These are phyloP conservation scores for Pseudomyrmex flavicornis DNA, from an alignment of 1,140 invertebrate genomes.

Conservation along the genomic window DNA sequence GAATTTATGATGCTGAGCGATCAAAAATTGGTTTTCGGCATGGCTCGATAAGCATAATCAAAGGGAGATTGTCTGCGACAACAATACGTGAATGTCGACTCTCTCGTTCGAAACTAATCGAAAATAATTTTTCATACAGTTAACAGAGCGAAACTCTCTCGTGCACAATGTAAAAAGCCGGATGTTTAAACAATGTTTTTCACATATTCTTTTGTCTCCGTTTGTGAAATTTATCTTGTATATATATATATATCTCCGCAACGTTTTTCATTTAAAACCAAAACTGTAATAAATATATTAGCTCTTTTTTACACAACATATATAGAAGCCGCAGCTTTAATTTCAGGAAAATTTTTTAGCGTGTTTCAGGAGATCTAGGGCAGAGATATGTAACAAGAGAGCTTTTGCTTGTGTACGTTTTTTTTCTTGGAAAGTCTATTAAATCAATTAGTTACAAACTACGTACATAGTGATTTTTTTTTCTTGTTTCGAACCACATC, in stretches of 20 bases:
- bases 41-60: conserved; percentile 34
- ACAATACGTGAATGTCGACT: background rate
- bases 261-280: background rate
- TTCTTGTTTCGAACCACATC: conserved; percentile 33
- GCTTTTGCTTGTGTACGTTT: background rate
- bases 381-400: conserved; percentile 2
- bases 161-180: conserved; percentile 1
- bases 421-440: conserved; percentile 27
- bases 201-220: too few relatives aligned
- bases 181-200: conserved; percentile 13
- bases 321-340: background rate
- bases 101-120: conserved; percentile 1
- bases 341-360: background rate
- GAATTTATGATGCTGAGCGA: background rate
- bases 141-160: conserved; percentile 14
- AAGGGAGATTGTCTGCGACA: background rate
- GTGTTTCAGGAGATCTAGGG: conserved; percentile 2
- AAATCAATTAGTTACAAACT: conserved; percentile 48
- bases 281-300: conserved; percentile 1
- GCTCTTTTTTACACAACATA: background rate
- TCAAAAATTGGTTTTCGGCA: conserved; percentile 27
- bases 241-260: background rate
- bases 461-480: conserved; percentile 28
- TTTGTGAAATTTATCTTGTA: background rate
- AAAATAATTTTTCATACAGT: conserved; percentile 20